Evolutionary conservation across 2,113 vertebrate genomes (phyloP), one percentile per base, ranked within the genome.

Genomic region (Acrocephalus arundinaceus): DNA sequence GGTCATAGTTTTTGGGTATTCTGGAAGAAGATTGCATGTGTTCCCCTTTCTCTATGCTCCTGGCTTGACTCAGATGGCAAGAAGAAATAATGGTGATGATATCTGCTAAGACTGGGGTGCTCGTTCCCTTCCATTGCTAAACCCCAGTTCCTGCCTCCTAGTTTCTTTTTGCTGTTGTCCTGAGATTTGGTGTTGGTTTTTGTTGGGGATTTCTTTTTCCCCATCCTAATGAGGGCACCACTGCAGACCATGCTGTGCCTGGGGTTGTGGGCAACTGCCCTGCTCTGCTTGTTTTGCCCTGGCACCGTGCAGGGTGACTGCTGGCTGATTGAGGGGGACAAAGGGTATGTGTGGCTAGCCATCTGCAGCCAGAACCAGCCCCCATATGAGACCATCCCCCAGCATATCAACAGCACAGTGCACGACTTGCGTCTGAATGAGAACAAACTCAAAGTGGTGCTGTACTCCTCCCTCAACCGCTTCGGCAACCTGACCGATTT

Each of bases 321-420:
- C 97, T 99, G 99, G 99, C 98, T 99, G 89, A 99, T 99, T 13
- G 99, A 99, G 87, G 99, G 99, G 8, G 99, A 99, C 96, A 99
- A 99, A 97, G 99, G 99, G 51, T 99, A 99, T 4, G 99, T 99
- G 52, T 99, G 99, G 99, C 97, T 99, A 97, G 99, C 99, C 87
- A 99, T 99, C 97, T 99, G 99, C 98, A 99, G 99, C 97, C 99
- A 99, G 98, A 99, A 99, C 98, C 99, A 99, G 97, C 99, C 99
- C 13, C 99, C 99, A 0, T 99, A 99, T 5, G 99, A 99, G 97
- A 99, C 99, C 96, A 99, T 99, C 75, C 99, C 99, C 27, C 99
- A 99, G 97, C 99, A 99, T 91, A 99, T 99, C 98, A 99, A 99
- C 97, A 99, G 99, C 98, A 99, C 99, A 1, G 99, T 99, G 95